Evolutionary conservation across 2,797 vertebrate genomes (phyloP).

Genomic region (Eurystomus glaucurus): DNA sequence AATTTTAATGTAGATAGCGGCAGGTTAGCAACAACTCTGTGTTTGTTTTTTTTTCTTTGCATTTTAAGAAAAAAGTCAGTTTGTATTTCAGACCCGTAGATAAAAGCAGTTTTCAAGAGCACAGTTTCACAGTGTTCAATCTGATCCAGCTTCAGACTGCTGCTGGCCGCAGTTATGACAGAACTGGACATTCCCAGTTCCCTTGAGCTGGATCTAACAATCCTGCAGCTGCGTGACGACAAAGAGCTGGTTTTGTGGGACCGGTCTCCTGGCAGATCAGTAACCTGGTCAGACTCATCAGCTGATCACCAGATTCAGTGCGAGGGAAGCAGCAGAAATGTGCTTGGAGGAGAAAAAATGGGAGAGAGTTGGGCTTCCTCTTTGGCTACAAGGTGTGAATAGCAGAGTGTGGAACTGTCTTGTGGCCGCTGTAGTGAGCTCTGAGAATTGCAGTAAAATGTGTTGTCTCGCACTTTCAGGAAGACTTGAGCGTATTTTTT

Average conservation of each 20-base stretch:
- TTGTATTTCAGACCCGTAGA: background rate
- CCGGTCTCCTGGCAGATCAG: background rate
- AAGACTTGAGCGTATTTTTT: rapidly evolving
- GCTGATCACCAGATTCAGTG: background rate
- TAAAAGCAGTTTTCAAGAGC: background rate
- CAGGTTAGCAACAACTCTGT: background rate
- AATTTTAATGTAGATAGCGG: background rate
- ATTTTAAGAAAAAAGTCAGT: background rate
- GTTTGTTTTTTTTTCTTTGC: background rate
- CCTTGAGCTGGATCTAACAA: background rate
- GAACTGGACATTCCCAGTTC: background rate
- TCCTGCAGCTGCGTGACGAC: rapidly evolving
- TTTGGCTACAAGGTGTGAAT: background rate
- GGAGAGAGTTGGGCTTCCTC: background rate
- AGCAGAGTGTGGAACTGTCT: background rate
- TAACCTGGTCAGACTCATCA: background rate
- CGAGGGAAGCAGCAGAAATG: background rate
- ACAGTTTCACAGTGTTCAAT: background rate
- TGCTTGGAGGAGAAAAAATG: background rate
- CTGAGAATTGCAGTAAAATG: background rate
- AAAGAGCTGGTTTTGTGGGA: background rate
- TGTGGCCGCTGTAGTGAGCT: background rate
- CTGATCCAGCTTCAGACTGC: background rate
- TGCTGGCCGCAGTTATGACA: background rate
- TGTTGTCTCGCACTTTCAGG: rapidly evolving